Base-by-base conservation (phyloP, 2,113 vertebrate species). In the Ceyx melanurus region DNA sequence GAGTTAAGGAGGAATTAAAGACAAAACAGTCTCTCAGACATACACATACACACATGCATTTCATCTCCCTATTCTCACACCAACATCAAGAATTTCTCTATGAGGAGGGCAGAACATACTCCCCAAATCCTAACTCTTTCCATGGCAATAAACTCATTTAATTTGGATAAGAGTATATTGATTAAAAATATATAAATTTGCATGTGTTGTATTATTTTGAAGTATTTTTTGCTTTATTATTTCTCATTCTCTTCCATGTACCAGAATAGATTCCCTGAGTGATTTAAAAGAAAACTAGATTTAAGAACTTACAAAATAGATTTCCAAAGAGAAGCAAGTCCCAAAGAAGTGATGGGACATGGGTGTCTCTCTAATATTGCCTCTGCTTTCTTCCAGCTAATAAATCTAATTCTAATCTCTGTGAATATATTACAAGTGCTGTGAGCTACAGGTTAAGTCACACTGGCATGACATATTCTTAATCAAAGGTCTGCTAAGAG, bases 21-120 rank as follows among this genome's bases (percentile, higher is more conserved):
- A n/a, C 54, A 85, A 84, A 87, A 33, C 15, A 37, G 8, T 61
- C 54, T 90, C 40, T 87, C 46, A 28, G 17, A 84, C 54, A 31
- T 9, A 45, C 6, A 35, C 0, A 1, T 56, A 35, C 17, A 22
- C 9, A 53, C 3, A 3, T 0, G 1, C 22, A 35, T 1, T 70
- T 90, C 1, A 3, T 12, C 28, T 85, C 21, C 23, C 6, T 68
- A 53, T 62, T 62, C 26, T 77, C 60, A 61, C 6, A 70, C 2
- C 15, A 64, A 6, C 51, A 17, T 87, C 26, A 85, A 68, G 7
- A 46, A 57, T 66, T 90, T 75, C 11, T 85, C 66, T 75, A 25
- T 1, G 6, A 45, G 23, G 15, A 74, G 3, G 9, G 13, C 9
- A 57, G 29, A 65, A 50, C 11, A 46, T 21, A 66, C 0, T 0